A percentile compares a stretch with the other conserved stretches of the same genome.
phyloP scores from a whole-genome alignment of 2,888 invertebrate species.

The Leptarthrus brevirostris region DNA sequence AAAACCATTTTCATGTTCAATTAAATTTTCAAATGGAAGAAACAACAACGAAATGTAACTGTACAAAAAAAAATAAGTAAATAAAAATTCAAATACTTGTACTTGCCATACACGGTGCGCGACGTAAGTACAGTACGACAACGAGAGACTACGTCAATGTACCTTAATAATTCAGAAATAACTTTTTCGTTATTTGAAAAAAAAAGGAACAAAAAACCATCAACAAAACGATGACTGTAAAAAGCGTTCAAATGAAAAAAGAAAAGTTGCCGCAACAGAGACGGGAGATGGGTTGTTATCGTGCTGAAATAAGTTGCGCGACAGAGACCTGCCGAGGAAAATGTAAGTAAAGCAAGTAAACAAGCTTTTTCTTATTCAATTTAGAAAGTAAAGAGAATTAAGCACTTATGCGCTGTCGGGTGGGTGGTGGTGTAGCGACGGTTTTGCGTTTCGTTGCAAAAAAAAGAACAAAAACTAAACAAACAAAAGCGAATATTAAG shows the following conservation, averaged over 20 bases:
- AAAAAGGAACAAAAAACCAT: conserved; percentile 1
- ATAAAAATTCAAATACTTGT: conserved; percentile 22
- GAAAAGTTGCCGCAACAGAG: conserved; percentile 19
- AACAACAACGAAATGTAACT: conserved; percentile 29
- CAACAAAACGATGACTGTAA: background rate
- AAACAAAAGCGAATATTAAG: conserved; percentile 25
- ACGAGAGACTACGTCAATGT: conserved; percentile 38
- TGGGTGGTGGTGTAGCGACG: background rate
- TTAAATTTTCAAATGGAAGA: conserved; percentile 46
- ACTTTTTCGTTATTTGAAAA: conserved; percentile 16
- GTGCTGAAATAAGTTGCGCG: conserved; percentile 1
- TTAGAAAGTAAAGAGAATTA: conserved; percentile 46
- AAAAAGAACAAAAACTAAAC: background rate
- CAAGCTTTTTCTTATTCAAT: conserved; percentile 46
- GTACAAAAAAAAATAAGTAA: conserved; percentile 24
- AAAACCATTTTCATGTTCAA: conserved; percentile 51
- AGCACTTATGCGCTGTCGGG: background rate
- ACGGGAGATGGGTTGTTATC: conserved; percentile 9
- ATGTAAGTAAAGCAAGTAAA: conserved; percentile 34
- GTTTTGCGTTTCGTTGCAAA: background rate
- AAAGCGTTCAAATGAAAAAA: conserved; percentile 17
- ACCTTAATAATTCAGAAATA: conserved; percentile 46
- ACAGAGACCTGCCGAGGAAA: conserved; percentile 38
- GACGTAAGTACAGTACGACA: conserved; percentile 8
- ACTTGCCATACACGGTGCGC: background rate